phyloP scores from a whole-genome alignment of 2,797 vertebrate genomes.

The Sebastes cheni region DNA sequence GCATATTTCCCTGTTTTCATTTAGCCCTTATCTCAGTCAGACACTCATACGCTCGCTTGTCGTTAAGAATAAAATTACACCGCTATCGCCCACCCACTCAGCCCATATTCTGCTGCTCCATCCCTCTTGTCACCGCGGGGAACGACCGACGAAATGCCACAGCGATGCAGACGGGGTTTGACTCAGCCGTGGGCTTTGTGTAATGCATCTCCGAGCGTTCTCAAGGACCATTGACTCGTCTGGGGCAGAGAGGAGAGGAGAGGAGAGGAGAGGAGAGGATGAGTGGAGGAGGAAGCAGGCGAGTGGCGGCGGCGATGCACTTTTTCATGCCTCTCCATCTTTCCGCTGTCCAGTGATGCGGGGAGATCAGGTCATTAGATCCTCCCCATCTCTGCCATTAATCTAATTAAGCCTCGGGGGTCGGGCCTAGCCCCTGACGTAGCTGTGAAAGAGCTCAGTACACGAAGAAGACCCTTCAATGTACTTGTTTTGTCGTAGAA shows the following conservation, averaged over 20 bases:
- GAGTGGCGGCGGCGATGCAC: neutral
- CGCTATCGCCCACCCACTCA: conserved; percentile 26
- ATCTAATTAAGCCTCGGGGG: conserved; percentile 49
- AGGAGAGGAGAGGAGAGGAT: neutral
- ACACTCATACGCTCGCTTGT: conserved; percentile 18
- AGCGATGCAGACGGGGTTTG: conserved; percentile 15
- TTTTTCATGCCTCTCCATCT: conserved; percentile 33
- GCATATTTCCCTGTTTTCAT: conserved; percentile 30
- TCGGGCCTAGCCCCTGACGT: neutral
- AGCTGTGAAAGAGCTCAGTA: neutral
- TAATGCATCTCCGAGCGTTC: conserved; percentile 5
- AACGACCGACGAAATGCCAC: conserved; percentile 8
- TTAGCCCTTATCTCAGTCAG: conserved; percentile 22
- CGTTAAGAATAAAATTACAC: conserved; percentile 35
- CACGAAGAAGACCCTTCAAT: neutral
- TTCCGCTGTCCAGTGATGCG: conserved; percentile 23
- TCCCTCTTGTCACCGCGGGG: conserved; percentile 5
- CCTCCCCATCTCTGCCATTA: conserved; percentile 35
- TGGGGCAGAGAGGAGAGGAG: conserved; percentile 18
- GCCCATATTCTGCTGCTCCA: neutral
- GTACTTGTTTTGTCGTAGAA: neutral
- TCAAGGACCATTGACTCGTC: conserved; percentile 55
- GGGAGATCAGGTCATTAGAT: conserved; percentile 49
- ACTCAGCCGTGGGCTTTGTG: conserved; percentile 25
- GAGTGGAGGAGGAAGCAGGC: conserved; percentile 8